Evolutionary conservation across 2,797 vertebrate species (phyloP).

Genomic region (Hydrophis major): DNA sequence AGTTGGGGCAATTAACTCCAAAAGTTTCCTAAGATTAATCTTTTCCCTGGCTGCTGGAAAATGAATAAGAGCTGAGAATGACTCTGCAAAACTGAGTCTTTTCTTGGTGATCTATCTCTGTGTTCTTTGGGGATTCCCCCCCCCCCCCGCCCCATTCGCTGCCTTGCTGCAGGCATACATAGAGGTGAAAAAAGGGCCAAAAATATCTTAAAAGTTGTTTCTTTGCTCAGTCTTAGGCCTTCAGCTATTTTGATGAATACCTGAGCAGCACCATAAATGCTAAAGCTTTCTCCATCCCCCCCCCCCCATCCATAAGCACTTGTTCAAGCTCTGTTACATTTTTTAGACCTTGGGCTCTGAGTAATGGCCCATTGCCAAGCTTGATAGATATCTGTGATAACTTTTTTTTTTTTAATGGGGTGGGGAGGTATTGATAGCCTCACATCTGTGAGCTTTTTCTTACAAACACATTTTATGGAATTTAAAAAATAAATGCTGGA

Average conservation of each 20-base stretch:
- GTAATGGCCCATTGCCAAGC: not conserved
- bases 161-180: not conserved
- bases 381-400: not conserved
- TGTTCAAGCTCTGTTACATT: not conserved
- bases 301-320: not conserved
- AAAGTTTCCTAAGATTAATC: not conserved
- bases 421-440: not conserved
- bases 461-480: not conserved
- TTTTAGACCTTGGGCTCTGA: not conserved
- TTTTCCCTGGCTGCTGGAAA: not conserved
- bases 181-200: not conserved
- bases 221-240: not conserved
- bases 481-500: not conserved
- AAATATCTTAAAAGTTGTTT: not conserved
- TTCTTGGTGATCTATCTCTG: not conserved
- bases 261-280: not conserved
- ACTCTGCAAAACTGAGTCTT: not conserved
- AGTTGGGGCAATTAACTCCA: not conserved
- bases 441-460: not conserved
- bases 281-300: not conserved
- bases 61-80: not conserved
- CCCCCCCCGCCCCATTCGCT: not conserved
- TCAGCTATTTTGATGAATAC: not conserved
- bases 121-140: not conserved
- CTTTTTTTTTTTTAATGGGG: not conserved